Percentiles rank a stretch among this genome's conserved stretches.
These are phyloP conservation scores for Callinectes sapidus DNA, from an alignment of 2,888 invertebrate genomes.

Conservation along the genomic window DNA sequence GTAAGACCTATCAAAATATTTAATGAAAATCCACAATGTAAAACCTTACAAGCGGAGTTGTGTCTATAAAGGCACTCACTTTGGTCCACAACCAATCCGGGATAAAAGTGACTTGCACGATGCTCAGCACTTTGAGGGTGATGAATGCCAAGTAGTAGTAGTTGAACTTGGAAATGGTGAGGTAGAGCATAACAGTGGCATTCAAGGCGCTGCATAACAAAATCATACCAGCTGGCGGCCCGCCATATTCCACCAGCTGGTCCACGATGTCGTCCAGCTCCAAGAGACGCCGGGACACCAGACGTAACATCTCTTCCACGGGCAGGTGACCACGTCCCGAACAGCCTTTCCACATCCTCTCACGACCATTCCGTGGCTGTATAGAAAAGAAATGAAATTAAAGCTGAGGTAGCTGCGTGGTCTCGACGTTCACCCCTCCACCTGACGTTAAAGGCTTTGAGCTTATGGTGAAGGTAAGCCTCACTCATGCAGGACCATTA, in stretches of 20 bases:
- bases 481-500: too few species aligned
- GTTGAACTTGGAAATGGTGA: conserved; percentile 33
- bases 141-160: conserved; percentile 57
- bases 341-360: background rate
- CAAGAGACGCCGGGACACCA: conserved; percentile 48
- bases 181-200: conserved; percentile 63
- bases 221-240: conserved; percentile 47
- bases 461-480: too few species aligned
- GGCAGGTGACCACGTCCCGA: background rate
- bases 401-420: too few species aligned
- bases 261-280: conserved; percentile 56
- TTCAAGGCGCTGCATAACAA: conserved; percentile 57
- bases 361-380: background rate
- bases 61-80: conserved; percentile 26
- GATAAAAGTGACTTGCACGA: conserved; percentile 51
- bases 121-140: conserved; percentile 48
- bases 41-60: background rate
- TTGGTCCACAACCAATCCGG: conserved; percentile 47
- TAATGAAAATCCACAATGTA: background rate
- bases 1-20: background rate
- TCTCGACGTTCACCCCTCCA: too few species aligned
- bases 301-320: background rate
- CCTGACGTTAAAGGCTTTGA: too few species aligned
- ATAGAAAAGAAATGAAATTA: background rate
- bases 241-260: conserved; percentile 55